Conservation (phyloP, 2,113 vertebrate species). For the Phaethon lepturus region DNA sequence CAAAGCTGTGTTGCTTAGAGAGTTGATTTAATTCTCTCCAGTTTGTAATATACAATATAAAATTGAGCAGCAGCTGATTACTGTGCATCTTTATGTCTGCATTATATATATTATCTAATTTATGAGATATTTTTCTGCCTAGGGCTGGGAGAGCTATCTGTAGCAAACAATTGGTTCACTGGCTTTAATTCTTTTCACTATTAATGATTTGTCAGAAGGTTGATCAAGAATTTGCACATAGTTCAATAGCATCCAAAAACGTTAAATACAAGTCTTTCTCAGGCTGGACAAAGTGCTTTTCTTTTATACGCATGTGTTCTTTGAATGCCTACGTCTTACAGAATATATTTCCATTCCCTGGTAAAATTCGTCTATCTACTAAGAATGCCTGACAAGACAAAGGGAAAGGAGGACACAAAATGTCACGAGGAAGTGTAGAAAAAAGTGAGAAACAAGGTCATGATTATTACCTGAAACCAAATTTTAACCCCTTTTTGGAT, state of each 20-base stretch:
- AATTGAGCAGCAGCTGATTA: not conserved
- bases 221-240: not conserved
- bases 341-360: not conserved
- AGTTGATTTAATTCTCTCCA: conserved; percentile 16
- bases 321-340: not conserved
- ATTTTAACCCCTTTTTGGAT: not conserved
- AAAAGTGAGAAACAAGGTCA: not conserved
- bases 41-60: conserved; percentile 1
- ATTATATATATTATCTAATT: not conserved
- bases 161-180: not conserved
- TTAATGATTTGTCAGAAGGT: not conserved
- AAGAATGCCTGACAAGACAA: not conserved
- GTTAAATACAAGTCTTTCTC: not conserved
- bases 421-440: fast-evolving
- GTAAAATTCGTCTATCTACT: not conserved
- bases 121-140: not conserved
- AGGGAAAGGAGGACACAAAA: not conserved
- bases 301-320: not conserved
- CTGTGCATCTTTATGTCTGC: not conserved
- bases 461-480: not conserved
- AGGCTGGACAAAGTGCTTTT: not conserved
- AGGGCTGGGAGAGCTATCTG: not conserved
- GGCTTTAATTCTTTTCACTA: not conserved
- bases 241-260: not conserved
- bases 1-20: not conserved